A percentile compares a stretch with the other conserved stretches of the same genome.
Conservation (phyloP, 2,888 invertebrate genomes). For the Lumbricus terrestris region DNA sequence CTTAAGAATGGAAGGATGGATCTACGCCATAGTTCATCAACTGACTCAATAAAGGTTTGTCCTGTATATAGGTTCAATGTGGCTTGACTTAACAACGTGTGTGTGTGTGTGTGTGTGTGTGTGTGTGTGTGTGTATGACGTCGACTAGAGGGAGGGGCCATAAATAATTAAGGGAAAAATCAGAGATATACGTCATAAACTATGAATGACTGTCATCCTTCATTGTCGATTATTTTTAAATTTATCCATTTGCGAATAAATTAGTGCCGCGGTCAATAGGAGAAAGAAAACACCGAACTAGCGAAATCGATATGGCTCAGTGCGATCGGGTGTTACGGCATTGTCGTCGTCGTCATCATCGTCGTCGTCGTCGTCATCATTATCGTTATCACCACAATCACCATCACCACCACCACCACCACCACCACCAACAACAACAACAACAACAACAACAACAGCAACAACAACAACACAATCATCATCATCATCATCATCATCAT, state of each 20-base stretch:
- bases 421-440: background rate
- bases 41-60: too few species aligned
- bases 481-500: conserved; percentile 24
- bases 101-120: too few species aligned
- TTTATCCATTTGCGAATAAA: background rate
- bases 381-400: conserved; percentile 20
- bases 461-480: background rate
- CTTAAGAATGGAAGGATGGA: too few species aligned
- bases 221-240: background rate
- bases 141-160: background rate
- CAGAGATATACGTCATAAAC: background rate
- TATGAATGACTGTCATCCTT: background rate
- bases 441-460: too few species aligned
- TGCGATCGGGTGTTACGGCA: background rate
- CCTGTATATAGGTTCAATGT: too few species aligned
- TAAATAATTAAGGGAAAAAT: background rate
- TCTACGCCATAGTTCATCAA: too few species aligned
- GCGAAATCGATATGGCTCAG: background rate
- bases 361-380: conserved; percentile 21
- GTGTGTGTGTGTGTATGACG: too few species aligned
- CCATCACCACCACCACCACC: conserved; percentile 19
- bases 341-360: background rate
- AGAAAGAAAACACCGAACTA: background rate
- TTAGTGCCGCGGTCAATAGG: background rate
- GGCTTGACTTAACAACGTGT: too few species aligned